Conservation (phyloP, 2,888 invertebrate genomes). For the Xestia c-nigrum region DNA sequence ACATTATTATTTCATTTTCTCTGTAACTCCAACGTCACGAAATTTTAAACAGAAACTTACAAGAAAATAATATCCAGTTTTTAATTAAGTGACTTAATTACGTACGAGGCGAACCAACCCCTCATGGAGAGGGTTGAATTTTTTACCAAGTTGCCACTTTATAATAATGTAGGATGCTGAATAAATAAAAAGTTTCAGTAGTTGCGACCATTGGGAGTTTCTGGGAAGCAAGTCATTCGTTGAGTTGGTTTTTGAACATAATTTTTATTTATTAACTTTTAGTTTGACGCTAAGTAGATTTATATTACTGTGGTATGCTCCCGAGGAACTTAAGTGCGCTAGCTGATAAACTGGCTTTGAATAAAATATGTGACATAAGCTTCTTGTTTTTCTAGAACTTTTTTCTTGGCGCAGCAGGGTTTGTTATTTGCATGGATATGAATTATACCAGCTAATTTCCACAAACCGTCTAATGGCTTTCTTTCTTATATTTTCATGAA, state of each 20-base stretch:
- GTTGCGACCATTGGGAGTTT: conserved; percentile 40
- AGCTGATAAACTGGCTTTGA: conserved; percentile 6
- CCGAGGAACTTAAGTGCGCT: not conserved
- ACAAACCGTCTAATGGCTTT: not conserved
- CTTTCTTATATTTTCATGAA: not conserved
- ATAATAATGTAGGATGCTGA: conserved; percentile 64
- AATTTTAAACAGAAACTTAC: conserved; percentile 39
- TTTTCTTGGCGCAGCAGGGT: not conserved
- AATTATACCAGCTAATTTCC: not conserved
- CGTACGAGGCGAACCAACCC: conserved; percentile 41
- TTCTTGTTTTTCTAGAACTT: not conserved
- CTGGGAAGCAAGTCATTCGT: conserved; percentile 32
- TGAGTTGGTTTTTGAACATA: conserved; percentile 38
- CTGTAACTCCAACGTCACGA: not conserved
- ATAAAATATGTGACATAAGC: conserved; percentile 12
- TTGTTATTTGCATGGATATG: not conserved
- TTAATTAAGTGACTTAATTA: conserved; percentile 70
- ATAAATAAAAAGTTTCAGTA: conserved; percentile 63
- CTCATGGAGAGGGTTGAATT: conserved; percentile 43
- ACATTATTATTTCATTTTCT: not conserved
- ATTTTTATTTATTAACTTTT: conserved; percentile 59
- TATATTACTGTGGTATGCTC: conserved; percentile 22
- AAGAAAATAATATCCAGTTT: conserved; percentile 61
- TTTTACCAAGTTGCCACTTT: conserved; percentile 60
- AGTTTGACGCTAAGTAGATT: conserved; percentile 39